These are phyloP conservation scores for Entelurus aequoreus DNA, from an alignment of 2,113 vertebrate genomes.

Conservation along the genomic window DNA sequence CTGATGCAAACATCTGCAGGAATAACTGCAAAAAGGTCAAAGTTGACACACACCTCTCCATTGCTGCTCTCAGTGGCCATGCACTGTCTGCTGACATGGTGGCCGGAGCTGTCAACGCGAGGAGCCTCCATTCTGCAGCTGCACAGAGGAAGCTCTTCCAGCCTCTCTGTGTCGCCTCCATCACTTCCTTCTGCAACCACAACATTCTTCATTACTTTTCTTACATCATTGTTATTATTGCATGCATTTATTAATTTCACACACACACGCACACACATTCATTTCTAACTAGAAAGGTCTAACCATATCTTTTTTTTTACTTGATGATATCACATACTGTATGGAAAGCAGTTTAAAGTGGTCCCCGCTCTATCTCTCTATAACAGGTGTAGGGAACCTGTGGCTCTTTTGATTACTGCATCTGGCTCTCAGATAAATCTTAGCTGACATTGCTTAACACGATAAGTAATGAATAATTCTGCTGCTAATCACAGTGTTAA, in stretches of 20 bases:
- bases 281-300: no score
- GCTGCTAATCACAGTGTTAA: no score
- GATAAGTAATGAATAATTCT: no score
- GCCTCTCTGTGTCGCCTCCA: conserved; percentile 79
- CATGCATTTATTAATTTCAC: neutral
- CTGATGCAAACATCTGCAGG: no score
- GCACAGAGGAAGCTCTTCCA: conserved; percentile 87
- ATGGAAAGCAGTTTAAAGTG: no score
- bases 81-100: conserved; percentile 74
- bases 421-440: no score
- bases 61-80: conserved; percentile 89
- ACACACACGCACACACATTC: neutral
- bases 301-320: no score
- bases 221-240: neutral
- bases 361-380: no score
- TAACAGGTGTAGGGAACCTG: no score
- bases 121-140: conserved; percentile 93
- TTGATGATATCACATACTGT: no score
- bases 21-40: neutral
- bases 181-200: conserved; percentile 77
- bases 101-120: conserved; percentile 77
- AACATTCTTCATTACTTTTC: neutral
- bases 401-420: no score
- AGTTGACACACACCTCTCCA: conserved; percentile 75
- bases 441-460: no score